Percentiles rank a stretch among this genome's conserved stretches.
Conservation (phyloP, 2,888 invertebrate genomes). For the Ptychoptera albimana region DNA sequence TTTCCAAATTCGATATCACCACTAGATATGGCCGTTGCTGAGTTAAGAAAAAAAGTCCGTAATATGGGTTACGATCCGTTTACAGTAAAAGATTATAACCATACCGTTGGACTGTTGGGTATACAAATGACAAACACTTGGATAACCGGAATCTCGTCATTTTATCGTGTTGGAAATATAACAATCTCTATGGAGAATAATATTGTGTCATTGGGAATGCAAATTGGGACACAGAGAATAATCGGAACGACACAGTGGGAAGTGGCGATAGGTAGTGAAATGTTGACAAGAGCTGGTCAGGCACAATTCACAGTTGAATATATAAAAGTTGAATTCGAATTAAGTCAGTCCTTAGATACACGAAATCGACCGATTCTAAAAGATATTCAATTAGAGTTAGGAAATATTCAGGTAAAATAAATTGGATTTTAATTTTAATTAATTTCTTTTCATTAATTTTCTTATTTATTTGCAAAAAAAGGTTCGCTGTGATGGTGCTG, state of each 20-base stretch:
- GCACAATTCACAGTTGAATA: constrained; percentile 67
- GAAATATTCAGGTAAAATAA: constrained; percentile 65
- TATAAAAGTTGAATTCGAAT: constrained; percentile 46
- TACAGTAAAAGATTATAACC: constrained; percentile 53
- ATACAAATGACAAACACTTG: constrained; percentile 58
- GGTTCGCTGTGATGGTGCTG: constrained; percentile 59
- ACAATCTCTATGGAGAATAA: constrained; percentile 55
- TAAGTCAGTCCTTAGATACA: constrained; percentile 65
- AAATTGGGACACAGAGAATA: constrained; percentile 65
- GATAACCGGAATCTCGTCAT: constrained; percentile 62
- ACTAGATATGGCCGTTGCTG: constrained; percentile 65
- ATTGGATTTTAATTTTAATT: neutral
- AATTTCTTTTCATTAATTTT: neutral
- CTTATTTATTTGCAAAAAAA: neutral
- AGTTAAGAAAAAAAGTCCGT: constrained; percentile 51
- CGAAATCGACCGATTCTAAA: constrained; percentile 53
- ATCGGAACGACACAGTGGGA: constrained; percentile 69
- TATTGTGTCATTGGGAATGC: constrained; percentile 38
- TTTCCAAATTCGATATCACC: constrained; percentile 78
- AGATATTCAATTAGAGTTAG: constrained; percentile 61
- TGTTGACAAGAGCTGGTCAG: constrained; percentile 53
- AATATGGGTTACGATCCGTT: constrained; percentile 55
- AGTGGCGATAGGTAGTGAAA: constrained; percentile 46
- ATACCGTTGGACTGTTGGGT: constrained; percentile 51
- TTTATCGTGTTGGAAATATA: constrained; percentile 68